Evolutionary conservation across 2,113 vertebrate species (phyloP), one percentile per base, ranked within the genome.

Genomic region (Nycticorax nycticorax): DNA sequence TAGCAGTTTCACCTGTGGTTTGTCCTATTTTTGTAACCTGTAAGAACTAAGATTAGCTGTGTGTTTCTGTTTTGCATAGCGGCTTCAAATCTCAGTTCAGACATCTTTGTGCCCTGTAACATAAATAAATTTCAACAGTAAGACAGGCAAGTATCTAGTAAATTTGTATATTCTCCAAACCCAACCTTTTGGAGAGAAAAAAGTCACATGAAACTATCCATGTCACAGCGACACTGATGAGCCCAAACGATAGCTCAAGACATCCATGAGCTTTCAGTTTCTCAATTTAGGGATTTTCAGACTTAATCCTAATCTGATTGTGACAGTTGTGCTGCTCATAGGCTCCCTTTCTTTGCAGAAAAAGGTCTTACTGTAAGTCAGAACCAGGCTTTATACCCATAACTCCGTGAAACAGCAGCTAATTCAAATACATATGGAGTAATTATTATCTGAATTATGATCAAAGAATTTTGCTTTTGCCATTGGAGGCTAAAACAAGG

Each of bases 281-380:
- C 52, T 28, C 16, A 55, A 0, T 82, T 68, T 64, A 6, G 24
- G 33, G 14, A 33, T 80, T 86, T 83, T 59, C 35, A 56, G 27
- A 28, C 3, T 80, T 53, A 60, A 52, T 77, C 30, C 7, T 60
- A 4, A 24, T 8, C 32, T 39, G 32, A 30, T 27, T 1, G 0
- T 32, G 35, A 12, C 20, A 63, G 60, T 14, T 28, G 15, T 60
- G 21, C 11, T 48, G 20, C 26, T 63, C 3, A 0, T 5, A 26
- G 1, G 0, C 30, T 74, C 10, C 21, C 8, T 71, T 48, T 59
- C 47, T 57, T 37, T 52, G 26, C 20, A 43, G 32, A 45, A 85
- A 67, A 3, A 4, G 3, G 3, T 57, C 22, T 67, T 7, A 4
- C 0, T 6, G 0, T 7, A 15, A 39, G 5, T 67, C 27, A 79